Base-by-base conservation (phyloP, 2,797 vertebrate species). In the Coilia nasus region DNA sequence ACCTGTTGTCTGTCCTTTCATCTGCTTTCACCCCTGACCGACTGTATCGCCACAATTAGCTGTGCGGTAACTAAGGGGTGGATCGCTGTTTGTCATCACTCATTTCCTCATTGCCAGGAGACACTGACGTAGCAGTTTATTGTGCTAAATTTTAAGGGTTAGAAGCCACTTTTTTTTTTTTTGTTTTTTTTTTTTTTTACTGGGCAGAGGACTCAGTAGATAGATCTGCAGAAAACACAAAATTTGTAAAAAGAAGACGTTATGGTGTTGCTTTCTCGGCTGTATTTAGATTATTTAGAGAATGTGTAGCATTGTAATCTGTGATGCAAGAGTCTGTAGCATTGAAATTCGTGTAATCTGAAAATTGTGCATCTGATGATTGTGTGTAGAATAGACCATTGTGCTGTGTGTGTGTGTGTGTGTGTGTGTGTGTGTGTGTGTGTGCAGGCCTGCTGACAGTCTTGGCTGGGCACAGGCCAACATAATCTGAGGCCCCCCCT, bases 391-490 rank as follows among this genome's bases (percentile, higher is more conserved):
- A 41, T 41, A 5, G 35, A 41, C 5, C 35, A 41, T 41, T 41
- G 35, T 41, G 35, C 2, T 41, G 35, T 41, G 35, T 41, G 35
- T 78, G 35, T 44, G 31, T 19, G 17, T 19, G 9, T 41, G 17
- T 31, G 12, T 41, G 17, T 64, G 60, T 64, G 23, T 47, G 6
- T 83, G 64, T 57, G 56, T 81, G 83, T 81, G 44, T 83, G n/a
- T 87, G 83, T 35, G 80, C 64, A 60, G 82, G 75, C 88, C 83
- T 88, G 11, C n/a, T n/a, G n/a, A n/a, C n/a, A n/a, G n/a, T n/a
- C n/a, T n/a, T n/a, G n/a, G n/a, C n/a, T n/a, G n/a, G n/a, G n/a
- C n/a, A n/a, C n/a, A n/a, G n/a, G n/a, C n/a, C n/a, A n/a, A n/a
- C n/a, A n/a, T n/a, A n/a, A n/a, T n/a, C n/a, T n/a, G n/a, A n/a